Base-by-base conservation (phyloP, 2,888 invertebrate species). In the Eumacrocentrus americanus region DNA sequence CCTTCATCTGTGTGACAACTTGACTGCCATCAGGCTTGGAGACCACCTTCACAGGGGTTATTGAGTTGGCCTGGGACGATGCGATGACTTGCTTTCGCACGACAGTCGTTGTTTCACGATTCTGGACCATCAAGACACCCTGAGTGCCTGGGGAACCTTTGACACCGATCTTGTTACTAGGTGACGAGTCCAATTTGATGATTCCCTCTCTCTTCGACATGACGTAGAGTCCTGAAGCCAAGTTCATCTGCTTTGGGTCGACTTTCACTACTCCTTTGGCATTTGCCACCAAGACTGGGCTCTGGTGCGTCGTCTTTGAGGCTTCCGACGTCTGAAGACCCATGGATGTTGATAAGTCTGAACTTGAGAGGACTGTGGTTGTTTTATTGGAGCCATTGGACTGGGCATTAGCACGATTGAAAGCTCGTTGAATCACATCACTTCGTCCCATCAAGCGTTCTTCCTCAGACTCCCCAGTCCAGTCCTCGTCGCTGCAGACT, bases 201-300 rank as follows among this genome's bases (percentile, higher is more conserved):
- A 89, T 89, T 40, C 89, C 90, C 35, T 89, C 89, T 67, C 89
- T 90, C 77, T 89, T 88, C 6, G 90, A 89, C 88, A 91, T 89
- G 57, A 90, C 89, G 74, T 90, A 91, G 37, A 91, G 89, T 68
- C 89, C 89, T 70, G 85, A 82, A 68, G 85, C 82, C 53, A 85
- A 73, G 38, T 83, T 83, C 83, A 89, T 85, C 78, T 89, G 89
- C 72, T 89, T 89, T 46, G 89, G 89, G 76, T 89, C 89, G 16
- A 90, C 88, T 79, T 90, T 87, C 61, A 90, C 88, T 53, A 90
- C 88, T 11, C 90, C 89, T 76, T 89, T 89, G 0, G 84, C 83
- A 66, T 84, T 84, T 0, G 84, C 84, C 6, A 85, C 83, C 23
- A 85, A 69, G n/a, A 79, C 73, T 65, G 75, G 72, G 14, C 70